A percentile compares a stretch with the other conserved stretches of the same genome.
phyloP scores from a whole-genome alignment of 2,113 vertebrate genomes.

The Paradoxurus hermaphroditus region DNA sequence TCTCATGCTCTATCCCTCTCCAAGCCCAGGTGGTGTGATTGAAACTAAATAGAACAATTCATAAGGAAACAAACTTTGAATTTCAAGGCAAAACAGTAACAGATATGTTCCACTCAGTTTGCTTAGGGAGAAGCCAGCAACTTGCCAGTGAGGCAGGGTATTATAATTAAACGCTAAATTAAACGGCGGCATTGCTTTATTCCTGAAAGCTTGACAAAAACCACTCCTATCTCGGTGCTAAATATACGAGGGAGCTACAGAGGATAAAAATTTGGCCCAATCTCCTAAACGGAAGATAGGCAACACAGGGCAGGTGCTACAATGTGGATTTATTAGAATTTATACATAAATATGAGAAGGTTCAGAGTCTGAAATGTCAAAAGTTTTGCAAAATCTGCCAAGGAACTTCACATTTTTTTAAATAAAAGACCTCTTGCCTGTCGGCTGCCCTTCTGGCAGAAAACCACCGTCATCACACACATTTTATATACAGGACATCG shows the following conservation, averaged over 20 bases:
- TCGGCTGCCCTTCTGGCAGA: not conserved
- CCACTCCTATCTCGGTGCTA: constrained; percentile 14
- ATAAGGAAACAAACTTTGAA: constrained; percentile 34
- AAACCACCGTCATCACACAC: too few relatives aligned
- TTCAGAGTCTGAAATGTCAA: not conserved
- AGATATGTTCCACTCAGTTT: constrained; percentile 51
- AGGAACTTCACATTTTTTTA: not conserved
- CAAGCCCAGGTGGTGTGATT: not conserved
- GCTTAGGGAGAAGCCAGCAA: constrained; percentile 39
- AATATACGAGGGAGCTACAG: constrained; percentile 24
- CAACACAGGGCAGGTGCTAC: not conserved
- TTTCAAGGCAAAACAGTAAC: not conserved
- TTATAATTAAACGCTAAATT: constrained; percentile 69
- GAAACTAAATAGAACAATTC: not conserved
- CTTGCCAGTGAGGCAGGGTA: constrained; percentile 41
- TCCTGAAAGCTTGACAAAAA: constrained; percentile 24
- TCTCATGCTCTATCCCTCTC: not conserved
- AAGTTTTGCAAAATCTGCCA: not conserved
- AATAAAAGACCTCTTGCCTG: not conserved
- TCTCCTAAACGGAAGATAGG: constrained; percentile 42
- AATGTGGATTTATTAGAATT: not conserved
- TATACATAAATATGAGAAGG: constrained; percentile 51
- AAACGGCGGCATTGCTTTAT: constrained; percentile 43
- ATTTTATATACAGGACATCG: not conserved
- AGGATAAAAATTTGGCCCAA: constrained; percentile 42